Evolutionary conservation across 1,140 invertebrate genomes (phyloP).

Genomic region (Drosophila biarmipes): DNA sequence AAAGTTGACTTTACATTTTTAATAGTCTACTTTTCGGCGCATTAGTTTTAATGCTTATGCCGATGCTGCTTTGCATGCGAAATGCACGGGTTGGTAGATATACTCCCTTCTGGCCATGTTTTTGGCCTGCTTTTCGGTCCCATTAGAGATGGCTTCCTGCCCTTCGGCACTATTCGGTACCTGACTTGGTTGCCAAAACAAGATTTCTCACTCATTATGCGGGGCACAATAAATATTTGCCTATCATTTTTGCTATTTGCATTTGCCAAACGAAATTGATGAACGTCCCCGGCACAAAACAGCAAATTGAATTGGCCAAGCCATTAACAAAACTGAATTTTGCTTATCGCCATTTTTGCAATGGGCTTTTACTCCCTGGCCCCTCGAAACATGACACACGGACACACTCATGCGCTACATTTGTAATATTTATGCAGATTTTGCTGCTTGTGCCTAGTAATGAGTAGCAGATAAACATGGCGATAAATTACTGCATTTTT

Average conservation of each 20-base stretch:
- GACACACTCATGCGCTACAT: slow-evolving; percentile 18
- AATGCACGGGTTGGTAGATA: slow-evolving; percentile 12
- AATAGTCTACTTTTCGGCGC: slow-evolving; percentile 77
- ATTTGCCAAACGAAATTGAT: slow-evolving; percentile 47
- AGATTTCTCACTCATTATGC: slow-evolving; percentile 41
- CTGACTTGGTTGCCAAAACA: slow-evolving; percentile 50
- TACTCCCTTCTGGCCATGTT: neutral
- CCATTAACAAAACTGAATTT: slow-evolving; percentile 56
- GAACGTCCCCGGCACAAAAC: slow-evolving; percentile 6
- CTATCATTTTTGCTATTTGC: slow-evolving; percentile 51
- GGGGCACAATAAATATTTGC: slow-evolving; percentile 42
- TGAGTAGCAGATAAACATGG: slow-evolving; percentile 71
- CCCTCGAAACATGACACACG: slow-evolving; percentile 10
- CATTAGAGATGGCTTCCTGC: slow-evolving; percentile 20
- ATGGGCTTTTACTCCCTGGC: slow-evolving; percentile 9
- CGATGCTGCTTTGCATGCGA: slow-evolving; percentile 37
- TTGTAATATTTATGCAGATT: slow-evolving; percentile 73
- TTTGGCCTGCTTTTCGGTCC: neutral
- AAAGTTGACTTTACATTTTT: slow-evolving; percentile 67
- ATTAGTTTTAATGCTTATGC: slow-evolving; percentile 73
- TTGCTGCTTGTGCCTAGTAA: slow-evolving; percentile 45
- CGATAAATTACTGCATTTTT: slow-evolving; percentile 76
- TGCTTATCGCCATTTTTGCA: slow-evolving; percentile 57
- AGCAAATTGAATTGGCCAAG: slow-evolving; percentile 44
- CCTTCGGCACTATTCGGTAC: slow-evolving; percentile 9